phyloP scores from a whole-genome alignment of 2,797 vertebrate genomes.

The Melanotaenia boesemani region DNA sequence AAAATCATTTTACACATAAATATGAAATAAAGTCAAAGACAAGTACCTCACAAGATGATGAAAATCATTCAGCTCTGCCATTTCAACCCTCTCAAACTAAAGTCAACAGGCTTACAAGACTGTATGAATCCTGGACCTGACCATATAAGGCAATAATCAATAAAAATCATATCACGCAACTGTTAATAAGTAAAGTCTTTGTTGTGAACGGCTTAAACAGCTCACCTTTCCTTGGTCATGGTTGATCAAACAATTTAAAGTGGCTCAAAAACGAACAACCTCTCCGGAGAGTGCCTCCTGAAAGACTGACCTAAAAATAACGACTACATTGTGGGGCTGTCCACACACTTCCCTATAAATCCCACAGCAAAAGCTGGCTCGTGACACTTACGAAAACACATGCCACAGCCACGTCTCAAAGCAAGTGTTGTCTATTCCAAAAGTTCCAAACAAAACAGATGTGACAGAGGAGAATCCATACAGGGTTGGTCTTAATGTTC shows the following conservation, averaged over 20 bases:
- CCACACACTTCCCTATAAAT: conserved; percentile 63
- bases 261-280: conserved; percentile 58
- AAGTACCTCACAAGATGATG: conserved; percentile 71
- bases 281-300: conserved; percentile 60
- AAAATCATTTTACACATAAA: neutral
- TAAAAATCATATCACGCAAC: conserved; percentile 42
- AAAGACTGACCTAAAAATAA: conserved; percentile 85
- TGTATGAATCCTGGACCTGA: conserved; percentile 38
- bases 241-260: conserved; percentile 50
- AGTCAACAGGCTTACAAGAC: conserved; percentile 56
- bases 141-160: conserved; percentile 64
- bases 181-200: neutral
- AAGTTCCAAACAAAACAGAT: conserved; percentile 58
- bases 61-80: conserved; percentile 75
- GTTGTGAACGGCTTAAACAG: conserved; percentile 21
- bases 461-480: conserved; percentile 23
- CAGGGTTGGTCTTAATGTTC: neutral
- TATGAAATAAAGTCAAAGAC: conserved; percentile 11
- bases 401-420: conserved; percentile 36
- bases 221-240: conserved; percentile 65
- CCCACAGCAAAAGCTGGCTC: conserved; percentile 60
- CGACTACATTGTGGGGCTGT: conserved; percentile 63
- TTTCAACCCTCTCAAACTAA: conserved; percentile 68
- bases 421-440: conserved; percentile 51
- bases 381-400: conserved; percentile 60